phyloP scores from a whole-genome alignment of 2,797 vertebrate species.

The Squalus acanthias region DNA sequence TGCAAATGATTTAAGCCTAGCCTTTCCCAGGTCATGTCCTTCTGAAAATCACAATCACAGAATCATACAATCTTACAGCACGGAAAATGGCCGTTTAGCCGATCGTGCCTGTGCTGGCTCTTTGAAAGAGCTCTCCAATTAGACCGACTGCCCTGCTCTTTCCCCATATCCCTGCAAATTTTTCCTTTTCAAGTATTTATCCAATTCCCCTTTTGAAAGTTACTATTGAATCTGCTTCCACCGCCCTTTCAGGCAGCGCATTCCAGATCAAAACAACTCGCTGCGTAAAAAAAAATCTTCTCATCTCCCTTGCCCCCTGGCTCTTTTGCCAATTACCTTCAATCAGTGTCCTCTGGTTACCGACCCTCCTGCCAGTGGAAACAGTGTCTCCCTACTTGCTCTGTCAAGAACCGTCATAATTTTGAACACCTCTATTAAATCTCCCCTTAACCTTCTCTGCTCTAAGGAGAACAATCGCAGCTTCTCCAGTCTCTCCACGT shows the following conservation, averaged over 20 bases:
- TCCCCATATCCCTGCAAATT: background rate
- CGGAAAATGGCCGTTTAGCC: background rate
- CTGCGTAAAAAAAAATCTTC: background rate
- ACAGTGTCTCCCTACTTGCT: too few species aligned
- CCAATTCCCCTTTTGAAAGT: background rate
- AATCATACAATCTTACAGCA: background rate
- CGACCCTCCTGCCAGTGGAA: background rate
- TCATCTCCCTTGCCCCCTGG: background rate
- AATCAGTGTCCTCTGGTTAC: background rate
- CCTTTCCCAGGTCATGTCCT: background rate
- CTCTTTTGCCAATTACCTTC: background rate
- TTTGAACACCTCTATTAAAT: background rate
- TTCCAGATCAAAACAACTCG: background rate
- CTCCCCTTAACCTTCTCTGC: background rate
- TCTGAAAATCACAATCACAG: background rate
- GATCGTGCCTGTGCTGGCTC: background rate
- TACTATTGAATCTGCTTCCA: background rate
- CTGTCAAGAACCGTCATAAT: background rate
- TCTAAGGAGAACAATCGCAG: background rate
- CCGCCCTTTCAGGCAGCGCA: background rate
- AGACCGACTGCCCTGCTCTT: background rate
- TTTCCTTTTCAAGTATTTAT: background rate
- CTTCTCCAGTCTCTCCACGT: background rate
- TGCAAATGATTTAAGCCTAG: background rate
- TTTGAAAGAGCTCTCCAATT: background rate